These are phyloP conservation scores for Acanthacorydalis orientalis DNA, from an alignment of 2,888 invertebrate genomes.

Conservation along the genomic window DNA sequence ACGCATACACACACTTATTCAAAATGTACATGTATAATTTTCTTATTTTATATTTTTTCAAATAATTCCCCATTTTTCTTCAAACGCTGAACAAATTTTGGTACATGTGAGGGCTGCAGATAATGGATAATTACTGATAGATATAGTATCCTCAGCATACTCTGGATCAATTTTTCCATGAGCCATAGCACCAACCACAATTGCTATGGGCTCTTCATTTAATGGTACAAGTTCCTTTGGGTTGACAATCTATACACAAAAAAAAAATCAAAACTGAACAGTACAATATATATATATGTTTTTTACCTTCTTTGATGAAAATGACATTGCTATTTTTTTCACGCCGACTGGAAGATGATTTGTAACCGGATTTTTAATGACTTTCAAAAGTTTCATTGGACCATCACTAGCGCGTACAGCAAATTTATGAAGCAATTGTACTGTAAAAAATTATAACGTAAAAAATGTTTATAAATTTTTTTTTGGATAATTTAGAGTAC, in stretches of 20 bases:
- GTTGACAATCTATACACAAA: neutral
- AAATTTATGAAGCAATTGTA: conserved; percentile 90
- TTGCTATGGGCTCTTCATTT: conserved; percentile 65
- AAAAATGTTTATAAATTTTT: too few relatives aligned
- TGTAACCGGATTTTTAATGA: conserved; percentile 91
- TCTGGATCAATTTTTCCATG: conserved; percentile 81
- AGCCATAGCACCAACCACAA: conserved; percentile 94
- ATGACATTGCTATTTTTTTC: conserved; percentile 78
- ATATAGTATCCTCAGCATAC: conserved; percentile 78
- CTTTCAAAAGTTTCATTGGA: conserved; percentile 77
- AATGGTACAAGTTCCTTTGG: conserved; percentile 64
- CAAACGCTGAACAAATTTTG: conserved; percentile 87
- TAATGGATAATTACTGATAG: conserved; percentile 91
- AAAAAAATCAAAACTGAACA: neutral
- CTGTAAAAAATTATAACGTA: conserved; percentile 33
- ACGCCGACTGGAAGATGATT: conserved; percentile 91
- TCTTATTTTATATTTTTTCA: conserved; percentile 18
- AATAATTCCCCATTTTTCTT: conserved; percentile 76
- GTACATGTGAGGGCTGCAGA: conserved; percentile 94
- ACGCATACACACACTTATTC: too few relatives aligned
- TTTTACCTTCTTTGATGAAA: conserved; percentile 51
- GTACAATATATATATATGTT: neutral
- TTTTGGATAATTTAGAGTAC: too few relatives aligned
- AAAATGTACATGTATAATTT: too few relatives aligned
- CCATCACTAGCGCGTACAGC: conserved; percentile 82